Base-by-base conservation (phyloP, 1,140 invertebrate species). In the Orussus abietinus region DNA sequence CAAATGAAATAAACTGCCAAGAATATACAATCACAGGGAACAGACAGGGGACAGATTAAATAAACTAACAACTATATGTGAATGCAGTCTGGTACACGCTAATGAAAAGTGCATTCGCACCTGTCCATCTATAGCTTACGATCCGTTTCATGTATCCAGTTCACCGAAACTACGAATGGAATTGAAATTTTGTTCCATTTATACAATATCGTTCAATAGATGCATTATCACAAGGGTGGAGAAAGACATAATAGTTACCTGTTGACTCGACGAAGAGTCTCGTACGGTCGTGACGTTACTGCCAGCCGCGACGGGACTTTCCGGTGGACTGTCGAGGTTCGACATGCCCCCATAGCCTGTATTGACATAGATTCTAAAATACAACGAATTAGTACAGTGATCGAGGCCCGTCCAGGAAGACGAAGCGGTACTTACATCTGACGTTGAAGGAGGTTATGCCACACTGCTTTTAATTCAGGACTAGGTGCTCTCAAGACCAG, bases 381-480 rank as follows among this genome's bases (percentile, higher is more conserved):
- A 64, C 15, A 57, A 60, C 17, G 21, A 17, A 62, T 55, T 50
- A 53, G 30, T 55, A 33, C 15, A 25, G 36, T 32, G 35, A 18
- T 31, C 17, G 26, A n/a, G 39, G n/a, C n/a, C n/a, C n/a, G n/a
- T 14, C 15, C 31, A 42, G 5, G 42, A 26, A 38, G 33, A 38
- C 11, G 25, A 39, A 43, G 32, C 17, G 9, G 22, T 49, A 76
- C 81, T 83, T 75, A 90, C 87, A 91, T 88, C 72, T 91, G 88
- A 42, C 88, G 75, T 52, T 90, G 86, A 7, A 91, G 75, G n/a
- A 91, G 75, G 57, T 88, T 90, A 62, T 90, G 87, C 89, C 88
- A 92, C 2, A 91, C 86, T 12, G 88, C 87, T 61, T 92, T 92
- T 5, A 90, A 66, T 62, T 92, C 89, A 25, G 83, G 76, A 1